Conservation (phyloP, 2,113 vertebrate species). For the Heterochromis multidens region DNA sequence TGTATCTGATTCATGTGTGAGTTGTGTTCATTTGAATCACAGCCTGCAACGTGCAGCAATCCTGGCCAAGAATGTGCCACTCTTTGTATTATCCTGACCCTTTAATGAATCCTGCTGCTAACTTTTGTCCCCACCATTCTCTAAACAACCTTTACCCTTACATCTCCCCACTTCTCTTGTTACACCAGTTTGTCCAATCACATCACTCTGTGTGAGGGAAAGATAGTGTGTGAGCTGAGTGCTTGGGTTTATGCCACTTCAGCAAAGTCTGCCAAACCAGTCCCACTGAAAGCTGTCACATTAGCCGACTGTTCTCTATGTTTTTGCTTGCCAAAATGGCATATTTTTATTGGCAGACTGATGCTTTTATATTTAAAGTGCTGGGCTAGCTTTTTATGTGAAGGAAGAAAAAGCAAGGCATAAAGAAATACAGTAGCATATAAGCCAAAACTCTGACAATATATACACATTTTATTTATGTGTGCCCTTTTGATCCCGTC, state of each 20-base stretch:
- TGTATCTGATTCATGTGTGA: background rate
- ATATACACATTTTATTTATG: background rate
- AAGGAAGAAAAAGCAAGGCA: slow-evolving; percentile 5
- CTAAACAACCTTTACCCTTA: slow-evolving; percentile 35
- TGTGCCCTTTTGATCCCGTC: background rate
- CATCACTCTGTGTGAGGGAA: slow-evolving; percentile 21
- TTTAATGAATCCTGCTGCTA: slow-evolving; percentile 40
- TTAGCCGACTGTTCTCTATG: slow-evolving; percentile 57
- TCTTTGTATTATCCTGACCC: slow-evolving; percentile 19
- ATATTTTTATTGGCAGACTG: slow-evolving; percentile 62
- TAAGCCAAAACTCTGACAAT: background rate
- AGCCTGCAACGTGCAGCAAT: background rate
- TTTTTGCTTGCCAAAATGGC: slow-evolving; percentile 57
- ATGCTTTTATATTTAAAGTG: slow-evolving; percentile 53
- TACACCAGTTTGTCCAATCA: slow-evolving; percentile 27
- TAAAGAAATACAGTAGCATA: slow-evolving; percentile 18
- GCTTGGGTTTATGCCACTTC: slow-evolving; percentile 66
- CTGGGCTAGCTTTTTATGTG: slow-evolving; percentile 39
- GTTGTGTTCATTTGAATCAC: background rate
- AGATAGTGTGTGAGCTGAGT: slow-evolving; percentile 21
- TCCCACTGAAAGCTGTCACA: slow-evolving; percentile 72
- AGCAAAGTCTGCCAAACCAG: slow-evolving; percentile 64
- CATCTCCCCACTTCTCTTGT: slow-evolving; percentile 6
- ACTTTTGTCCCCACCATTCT: slow-evolving; percentile 24
- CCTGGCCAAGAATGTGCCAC: background rate